Evolutionary conservation across 1,140 invertebrate genomes (phyloP), one percentile per base, ranked within the genome.

Genomic region (Drosophila carrolli): DNA sequence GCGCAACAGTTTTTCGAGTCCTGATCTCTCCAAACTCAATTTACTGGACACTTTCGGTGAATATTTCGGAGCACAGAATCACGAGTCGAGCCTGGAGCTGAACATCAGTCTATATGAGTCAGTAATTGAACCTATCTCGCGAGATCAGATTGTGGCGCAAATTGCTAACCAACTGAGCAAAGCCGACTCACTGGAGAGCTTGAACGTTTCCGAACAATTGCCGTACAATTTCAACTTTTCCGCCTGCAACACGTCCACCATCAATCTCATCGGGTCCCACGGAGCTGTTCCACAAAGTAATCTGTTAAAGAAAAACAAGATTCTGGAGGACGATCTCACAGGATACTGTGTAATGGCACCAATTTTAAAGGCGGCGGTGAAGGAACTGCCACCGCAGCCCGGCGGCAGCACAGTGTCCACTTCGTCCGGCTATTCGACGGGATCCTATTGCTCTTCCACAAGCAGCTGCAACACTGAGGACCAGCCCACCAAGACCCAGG

Each of bases 281-380:
- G 90, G 91, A 13, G 91, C 91, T 13, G 79, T 80, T 0, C 55
- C 66, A 2, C 58, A 75, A 7, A 53, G 35, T 32, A 75, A 47
- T 62, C 9, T 66, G 8, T 14, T 55, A 0, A 81, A 75, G 14
- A 90, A 80, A 50, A 88, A 90, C 29, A 90, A 90, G 35, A 73
- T 90, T 1, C 7, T 91, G 16, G 75, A 91, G 0, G 91, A 92
- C 55, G 88, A 91, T 63, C 56, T 90, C 0, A 90, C 90, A 6
- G 91, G 90, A 0, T 92, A 92, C 60, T 92, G 91, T 58, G 76
- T 90, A 6, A 92, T 92, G 91, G 91, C 91, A 10, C 91, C 91
- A 0, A 92, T 92, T 29, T 29, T 44, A n/a, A 84, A 78, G 6
- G 74, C 83, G 44, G 4, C 32, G 54, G 27, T 66, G 27, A 47